Conservation (phyloP, 2,797 vertebrate species). For the Picus viridis region DNA sequence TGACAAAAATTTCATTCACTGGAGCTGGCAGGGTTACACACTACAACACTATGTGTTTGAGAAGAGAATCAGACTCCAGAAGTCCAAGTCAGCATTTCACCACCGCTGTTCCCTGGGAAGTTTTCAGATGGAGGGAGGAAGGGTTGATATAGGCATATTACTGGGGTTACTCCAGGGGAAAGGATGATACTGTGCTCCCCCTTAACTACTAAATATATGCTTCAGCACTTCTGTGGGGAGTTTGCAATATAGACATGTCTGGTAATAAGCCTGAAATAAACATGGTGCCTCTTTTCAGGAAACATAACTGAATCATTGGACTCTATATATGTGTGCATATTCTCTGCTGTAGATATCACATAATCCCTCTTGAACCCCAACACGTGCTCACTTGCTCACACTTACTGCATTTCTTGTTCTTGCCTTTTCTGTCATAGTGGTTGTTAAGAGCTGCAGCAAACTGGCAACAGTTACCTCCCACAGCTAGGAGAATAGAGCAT, state of each 20-base stretch:
- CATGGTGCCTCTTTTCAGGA: not conserved
- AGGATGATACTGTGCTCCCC: not conserved
- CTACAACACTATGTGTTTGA: not conserved
- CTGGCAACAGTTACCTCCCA: not conserved
- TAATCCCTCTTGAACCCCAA: not conserved
- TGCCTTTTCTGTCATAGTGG: constrained; percentile 35
- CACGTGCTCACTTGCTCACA: not conserved
- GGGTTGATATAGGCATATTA: not conserved
- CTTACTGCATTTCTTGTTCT: constrained; percentile 31
- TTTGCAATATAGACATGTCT: not conserved
- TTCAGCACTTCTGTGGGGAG: not conserved
- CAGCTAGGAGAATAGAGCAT: not conserved
- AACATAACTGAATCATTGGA: not conserved
- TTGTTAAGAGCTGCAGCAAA: constrained; percentile 15
- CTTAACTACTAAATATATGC: not conserved
- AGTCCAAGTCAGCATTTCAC: not conserved
- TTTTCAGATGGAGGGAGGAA: not conserved
- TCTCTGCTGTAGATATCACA: not conserved
- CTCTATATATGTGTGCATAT: not conserved
- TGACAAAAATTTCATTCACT: not conserved
- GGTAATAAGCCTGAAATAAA: not conserved
- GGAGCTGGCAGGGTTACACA: not conserved
- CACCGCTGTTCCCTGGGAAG: not conserved
- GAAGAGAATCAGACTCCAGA: not conserved
- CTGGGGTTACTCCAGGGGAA: not conserved